Conservation (phyloP, 2,113 vertebrate species). For the Leptodactylus fuscus region DNA sequence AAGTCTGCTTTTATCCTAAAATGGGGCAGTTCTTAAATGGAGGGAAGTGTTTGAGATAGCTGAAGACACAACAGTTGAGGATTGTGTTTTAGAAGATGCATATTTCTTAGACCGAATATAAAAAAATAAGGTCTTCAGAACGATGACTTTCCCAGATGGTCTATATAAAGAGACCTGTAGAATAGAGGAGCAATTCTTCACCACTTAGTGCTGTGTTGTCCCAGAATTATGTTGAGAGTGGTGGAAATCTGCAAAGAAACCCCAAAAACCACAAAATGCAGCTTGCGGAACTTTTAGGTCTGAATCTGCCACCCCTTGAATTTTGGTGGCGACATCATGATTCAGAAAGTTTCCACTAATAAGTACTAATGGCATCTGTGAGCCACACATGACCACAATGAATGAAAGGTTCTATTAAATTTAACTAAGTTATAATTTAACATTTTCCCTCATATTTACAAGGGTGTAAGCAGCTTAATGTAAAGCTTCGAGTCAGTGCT, state of each 20-base stretch:
- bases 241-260: background rate
- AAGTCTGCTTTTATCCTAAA: background rate
- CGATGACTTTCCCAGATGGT: background rate
- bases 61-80: too few relatives aligned
- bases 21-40: too few relatives aligned
- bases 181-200: background rate
- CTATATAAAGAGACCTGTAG: too few relatives aligned
- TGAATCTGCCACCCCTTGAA: background rate
- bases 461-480: background rate
- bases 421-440: background rate
- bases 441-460: background rate
- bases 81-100: background rate
- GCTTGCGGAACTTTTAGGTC: background rate
- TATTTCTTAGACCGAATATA: background rate
- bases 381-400: conserved; percentile 17
- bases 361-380: conserved; percentile 13
- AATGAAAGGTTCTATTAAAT: background rate
- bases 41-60: background rate
- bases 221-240: background rate
- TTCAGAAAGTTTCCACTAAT: conserved; percentile 22
- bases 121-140: background rate
- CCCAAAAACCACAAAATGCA: conserved; percentile 14
- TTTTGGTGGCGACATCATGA: conserved; percentile 11
- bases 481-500: background rate
- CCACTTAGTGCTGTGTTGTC: background rate